Evolutionary conservation across 1,140 invertebrate genomes (phyloP).

Genomic region (Drosophila elegans): DNA sequence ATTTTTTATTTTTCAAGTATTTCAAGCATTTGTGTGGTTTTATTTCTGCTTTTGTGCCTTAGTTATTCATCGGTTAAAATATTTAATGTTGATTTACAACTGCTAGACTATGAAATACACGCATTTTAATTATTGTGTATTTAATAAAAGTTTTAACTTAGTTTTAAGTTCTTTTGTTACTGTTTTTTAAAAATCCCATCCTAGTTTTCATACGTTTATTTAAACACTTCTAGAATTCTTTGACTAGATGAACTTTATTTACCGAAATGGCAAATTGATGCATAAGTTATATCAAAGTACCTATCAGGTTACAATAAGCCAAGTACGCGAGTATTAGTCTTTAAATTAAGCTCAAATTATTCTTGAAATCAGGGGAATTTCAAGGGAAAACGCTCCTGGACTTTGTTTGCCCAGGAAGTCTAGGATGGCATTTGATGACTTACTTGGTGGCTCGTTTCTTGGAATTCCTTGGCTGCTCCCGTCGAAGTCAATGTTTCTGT

Average conservation of each 20-base stretch:
- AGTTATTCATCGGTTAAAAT: neutral
- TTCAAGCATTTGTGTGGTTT: neutral
- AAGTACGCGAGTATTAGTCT: too few species aligned
- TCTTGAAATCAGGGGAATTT: conserved; percentile 3
- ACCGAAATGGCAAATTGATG: too few species aligned
- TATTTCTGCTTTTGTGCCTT: neutral
- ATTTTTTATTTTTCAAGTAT: conserved; percentile 5
- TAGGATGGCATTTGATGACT: conserved; percentile 15
- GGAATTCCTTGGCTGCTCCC: conserved; percentile 19
- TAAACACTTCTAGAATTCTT: too few species aligned
- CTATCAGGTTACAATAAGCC: neutral
- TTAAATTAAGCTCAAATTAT: neutral
- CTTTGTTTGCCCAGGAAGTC: conserved; percentile 2
- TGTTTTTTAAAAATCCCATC: too few species aligned
- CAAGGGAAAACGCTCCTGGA: neutral
- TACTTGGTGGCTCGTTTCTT: conserved; percentile 36
- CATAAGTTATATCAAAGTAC: neutral
- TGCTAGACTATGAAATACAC: too few species aligned
- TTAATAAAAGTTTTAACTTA: too few species aligned
- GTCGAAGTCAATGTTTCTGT: conserved; percentile 5
- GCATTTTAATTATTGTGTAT: too few species aligned
- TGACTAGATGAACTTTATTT: too few species aligned
- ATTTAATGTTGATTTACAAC: neutral
- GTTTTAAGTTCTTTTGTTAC: too few species aligned
- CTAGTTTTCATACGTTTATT: too few species aligned